phyloP scores from a whole-genome alignment of 2,888 invertebrate genomes.

The Hesperia comma region DNA sequence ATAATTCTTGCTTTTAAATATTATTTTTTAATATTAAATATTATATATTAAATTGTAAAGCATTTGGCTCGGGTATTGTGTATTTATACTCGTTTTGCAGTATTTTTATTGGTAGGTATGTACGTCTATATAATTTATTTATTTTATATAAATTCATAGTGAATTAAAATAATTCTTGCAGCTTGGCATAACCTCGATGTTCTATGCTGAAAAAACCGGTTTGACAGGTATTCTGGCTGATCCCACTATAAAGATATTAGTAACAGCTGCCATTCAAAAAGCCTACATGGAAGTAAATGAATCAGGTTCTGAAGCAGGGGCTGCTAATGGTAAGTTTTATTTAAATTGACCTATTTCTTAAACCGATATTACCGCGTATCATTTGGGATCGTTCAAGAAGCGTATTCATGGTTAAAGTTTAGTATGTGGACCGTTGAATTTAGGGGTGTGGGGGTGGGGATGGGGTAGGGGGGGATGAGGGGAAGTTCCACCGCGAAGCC shows the following conservation, averaged over 20 bases:
- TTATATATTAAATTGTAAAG: no score
- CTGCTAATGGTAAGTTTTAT: slow-evolving; percentile 57
- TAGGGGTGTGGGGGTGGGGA: no score
- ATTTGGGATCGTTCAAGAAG: no score
- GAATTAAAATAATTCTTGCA: slow-evolving; percentile 39
- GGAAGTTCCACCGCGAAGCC: no score
- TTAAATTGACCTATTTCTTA: slow-evolving; percentile 7
- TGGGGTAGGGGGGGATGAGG: no score
- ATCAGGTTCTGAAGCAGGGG: slow-evolving; percentile 63
- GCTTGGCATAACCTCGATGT: slow-evolving; percentile 49
- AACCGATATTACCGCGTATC: background rate
- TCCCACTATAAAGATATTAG: slow-evolving; percentile 40
- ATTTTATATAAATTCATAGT: no score
- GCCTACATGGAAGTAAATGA: slow-evolving; percentile 55
- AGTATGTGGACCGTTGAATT: no score
- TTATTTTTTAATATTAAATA: no score
- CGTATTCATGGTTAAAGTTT: no score
- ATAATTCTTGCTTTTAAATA: no score
- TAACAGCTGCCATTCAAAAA: slow-evolving; percentile 58
- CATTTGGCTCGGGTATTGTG: no score
- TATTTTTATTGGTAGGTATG: background rate
- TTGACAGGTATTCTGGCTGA: slow-evolving; percentile 52
- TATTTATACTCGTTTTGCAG: no score
- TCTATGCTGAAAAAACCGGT: slow-evolving; percentile 45
- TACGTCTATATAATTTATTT: background rate